Conservation (phyloP, 2,888 invertebrate genomes). For the Leucophora obtusa region DNA sequence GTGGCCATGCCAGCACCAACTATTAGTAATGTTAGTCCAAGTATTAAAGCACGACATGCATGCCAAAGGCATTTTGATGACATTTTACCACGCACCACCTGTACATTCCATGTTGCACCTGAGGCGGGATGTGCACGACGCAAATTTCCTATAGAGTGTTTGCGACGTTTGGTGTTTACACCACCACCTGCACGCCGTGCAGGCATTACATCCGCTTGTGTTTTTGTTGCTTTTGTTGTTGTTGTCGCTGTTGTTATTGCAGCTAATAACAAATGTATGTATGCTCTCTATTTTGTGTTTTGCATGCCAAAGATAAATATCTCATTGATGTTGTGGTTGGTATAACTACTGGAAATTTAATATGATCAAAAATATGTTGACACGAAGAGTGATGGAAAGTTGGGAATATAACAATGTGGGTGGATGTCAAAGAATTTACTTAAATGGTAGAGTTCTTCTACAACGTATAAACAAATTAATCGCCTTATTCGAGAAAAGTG, state of each 20-base stretch:
- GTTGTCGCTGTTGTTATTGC: neutral
- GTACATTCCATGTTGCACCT: constrained; percentile 91
- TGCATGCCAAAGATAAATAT: neutral
- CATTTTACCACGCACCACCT: constrained; percentile 92
- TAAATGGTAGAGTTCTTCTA: too few relatives aligned
- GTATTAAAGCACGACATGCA: constrained; percentile 93
- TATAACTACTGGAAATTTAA: neutral
- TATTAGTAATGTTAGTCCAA: constrained; percentile 91
- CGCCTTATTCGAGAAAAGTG: too few relatives aligned
- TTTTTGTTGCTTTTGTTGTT: neutral
- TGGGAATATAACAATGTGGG: too few relatives aligned
- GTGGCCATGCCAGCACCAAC: constrained; percentile 96
- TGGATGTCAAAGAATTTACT: too few relatives aligned
- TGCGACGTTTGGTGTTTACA: constrained; percentile 73
- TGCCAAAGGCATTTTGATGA: constrained; percentile 95
- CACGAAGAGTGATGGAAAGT: too few relatives aligned
- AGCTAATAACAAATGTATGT: neutral
- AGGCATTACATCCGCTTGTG: constrained; percentile 61
- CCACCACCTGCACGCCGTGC: constrained; percentile 64
- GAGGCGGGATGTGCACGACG: constrained; percentile 87
- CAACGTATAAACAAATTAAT: too few relatives aligned
- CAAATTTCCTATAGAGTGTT: constrained; percentile 80
- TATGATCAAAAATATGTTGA: too few relatives aligned
- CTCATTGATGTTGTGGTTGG: neutral
- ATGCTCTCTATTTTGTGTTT: neutral